Percentiles rank a stretch among this genome's conserved stretches.
Evolutionary conservation across 1,140 invertebrate species (phyloP).

Genomic region (Zaprionus inermis): DNA sequence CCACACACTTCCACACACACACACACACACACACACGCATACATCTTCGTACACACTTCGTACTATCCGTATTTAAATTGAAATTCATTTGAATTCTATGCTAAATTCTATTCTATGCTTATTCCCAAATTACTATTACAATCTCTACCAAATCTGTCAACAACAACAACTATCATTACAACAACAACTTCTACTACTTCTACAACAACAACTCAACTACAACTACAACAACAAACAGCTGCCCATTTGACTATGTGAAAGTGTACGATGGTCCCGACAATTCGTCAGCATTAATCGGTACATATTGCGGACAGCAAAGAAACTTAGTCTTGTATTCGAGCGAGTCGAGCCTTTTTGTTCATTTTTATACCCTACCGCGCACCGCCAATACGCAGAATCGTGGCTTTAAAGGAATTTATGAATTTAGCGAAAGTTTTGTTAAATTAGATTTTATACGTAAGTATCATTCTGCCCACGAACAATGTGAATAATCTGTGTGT

Average conservation of each 20-base stretch:
- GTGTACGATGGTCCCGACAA: slow-evolving; percentile 97
- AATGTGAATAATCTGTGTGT: slow-evolving; percentile 25
- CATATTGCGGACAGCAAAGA: slow-evolving; percentile 98
- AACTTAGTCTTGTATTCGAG: slow-evolving; percentile 98
- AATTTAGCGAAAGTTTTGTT: slow-evolving; percentile 98
- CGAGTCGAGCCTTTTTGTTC: slow-evolving; percentile 93
- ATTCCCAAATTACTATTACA: slow-evolving; percentile 34
- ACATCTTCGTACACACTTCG: slow-evolving; percentile 27
- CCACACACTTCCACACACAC: slow-evolving; percentile 30
- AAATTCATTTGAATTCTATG: slow-evolving; percentile 37
- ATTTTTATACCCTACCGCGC: slow-evolving; percentile 94
- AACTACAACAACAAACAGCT: slow-evolving; percentile 87
- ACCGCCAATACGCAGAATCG: slow-evolving; percentile 96
- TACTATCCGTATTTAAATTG: slow-evolving; percentile 35
- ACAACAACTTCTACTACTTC: slow-evolving; percentile 23
- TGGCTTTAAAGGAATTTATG: slow-evolving; percentile 97
- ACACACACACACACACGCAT: slow-evolving; percentile 13
- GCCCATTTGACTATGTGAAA: slow-evolving; percentile 98
- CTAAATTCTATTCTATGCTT: slow-evolving; percentile 57
- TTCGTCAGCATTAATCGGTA: slow-evolving; percentile 95
- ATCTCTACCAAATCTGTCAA: slow-evolving; percentile 40
- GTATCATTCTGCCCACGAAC: slow-evolving; percentile 67
- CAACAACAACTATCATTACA: slow-evolving; percentile 61
- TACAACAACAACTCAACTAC: slow-evolving; percentile 40
- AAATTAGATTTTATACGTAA: slow-evolving; percentile 97